Evolutionary conservation across 2,888 invertebrate genomes (phyloP), one percentile per base, ranked within the genome.

Genomic region (Troides helena): DNA sequence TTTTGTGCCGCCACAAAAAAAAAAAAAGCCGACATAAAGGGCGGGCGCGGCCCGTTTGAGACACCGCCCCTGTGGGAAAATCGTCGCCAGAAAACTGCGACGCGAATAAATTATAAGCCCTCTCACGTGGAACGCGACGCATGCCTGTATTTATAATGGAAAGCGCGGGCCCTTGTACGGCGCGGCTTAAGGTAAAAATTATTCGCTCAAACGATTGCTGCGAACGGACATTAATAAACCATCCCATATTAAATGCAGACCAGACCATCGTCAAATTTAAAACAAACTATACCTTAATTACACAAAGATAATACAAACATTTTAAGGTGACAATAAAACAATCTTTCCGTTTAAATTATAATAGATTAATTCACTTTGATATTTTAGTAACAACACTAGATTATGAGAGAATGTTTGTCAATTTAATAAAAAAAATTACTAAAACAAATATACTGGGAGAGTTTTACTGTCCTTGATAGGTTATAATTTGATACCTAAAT

Each of bases 21-120:
- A 67, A 25, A 30, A 30, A 21, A 30, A 30, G 30, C 14, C 88
- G 88, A 86, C 91, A 91, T 89, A 91, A 92, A 92, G 91, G 92
- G 89, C 90, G 88, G 88, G 86, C 85, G 87, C 87, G 89, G 87
- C 86, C 88, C 91, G 90, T 92, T 92, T 92, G 92, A 90, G 89
- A 87, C 86, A 82, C 88, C 89, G 89, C 87, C 87, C 88, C 90
- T 92, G 92, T 92, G 92, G 92, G 92, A 92, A 92, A 92, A 90
- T 90, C 85, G 91, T 88, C 89, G 90, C 91, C 90, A 90, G 90
- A 91, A 90, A 90, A 91, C 88, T 89, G 90, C 89, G 85, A 86
- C 85, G 84, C 89, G 90, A 90, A 91, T 90, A 92, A 91, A 90
- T 91, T 91, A 92, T 89, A 90, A 91, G 90, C 89, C 87, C 90